These are phyloP conservation scores for Drosophila bocki DNA, from an alignment of 1,140 invertebrate genomes.

Conservation along the genomic window DNA sequence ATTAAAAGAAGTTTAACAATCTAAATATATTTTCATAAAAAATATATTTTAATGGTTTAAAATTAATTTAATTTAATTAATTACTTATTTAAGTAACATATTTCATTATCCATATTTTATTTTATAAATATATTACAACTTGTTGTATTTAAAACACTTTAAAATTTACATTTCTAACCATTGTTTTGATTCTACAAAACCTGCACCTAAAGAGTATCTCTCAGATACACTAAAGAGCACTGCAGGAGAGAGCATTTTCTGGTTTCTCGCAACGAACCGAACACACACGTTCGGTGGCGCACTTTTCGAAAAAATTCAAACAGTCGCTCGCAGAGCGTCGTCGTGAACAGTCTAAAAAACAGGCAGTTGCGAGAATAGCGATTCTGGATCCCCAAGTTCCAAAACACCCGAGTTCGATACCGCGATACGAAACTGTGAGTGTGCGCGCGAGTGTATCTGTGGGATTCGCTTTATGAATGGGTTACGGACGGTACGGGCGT, in stretches of 20 bases:
- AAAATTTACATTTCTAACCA: not conserved
- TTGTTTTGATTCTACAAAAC: constrained; percentile 15
- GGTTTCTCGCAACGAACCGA: constrained; percentile 9
- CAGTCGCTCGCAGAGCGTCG: constrained; percentile 19
- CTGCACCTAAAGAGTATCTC: not conserved
- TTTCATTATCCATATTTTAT: no score
- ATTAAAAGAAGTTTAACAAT: not conserved
- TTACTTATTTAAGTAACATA: no score
- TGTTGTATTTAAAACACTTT: not conserved
- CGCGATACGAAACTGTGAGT: constrained; percentile 42
- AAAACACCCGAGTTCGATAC: constrained; percentile 10
- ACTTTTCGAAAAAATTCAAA: constrained; percentile 11
- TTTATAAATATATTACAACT: not conserved
- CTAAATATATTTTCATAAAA: not conserved
- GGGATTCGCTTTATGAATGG: constrained; percentile 73
- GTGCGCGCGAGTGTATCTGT: constrained; percentile 43
- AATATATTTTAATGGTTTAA: not conserved
- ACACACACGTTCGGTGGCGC: constrained; percentile 1
- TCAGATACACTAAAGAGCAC: not conserved
- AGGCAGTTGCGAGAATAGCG: constrained; percentile 10
- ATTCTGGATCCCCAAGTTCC: constrained; percentile 6
- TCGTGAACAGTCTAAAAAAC: constrained; percentile 10
- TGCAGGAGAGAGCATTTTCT: not conserved
- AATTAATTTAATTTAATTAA: not conserved
- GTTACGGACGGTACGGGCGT: constrained; percentile 57